A percentile compares a stretch with the other conserved stretches of the same genome.
Conservation (phyloP, 2,888 invertebrate species). For the Orchesellides sinensis region DNA sequence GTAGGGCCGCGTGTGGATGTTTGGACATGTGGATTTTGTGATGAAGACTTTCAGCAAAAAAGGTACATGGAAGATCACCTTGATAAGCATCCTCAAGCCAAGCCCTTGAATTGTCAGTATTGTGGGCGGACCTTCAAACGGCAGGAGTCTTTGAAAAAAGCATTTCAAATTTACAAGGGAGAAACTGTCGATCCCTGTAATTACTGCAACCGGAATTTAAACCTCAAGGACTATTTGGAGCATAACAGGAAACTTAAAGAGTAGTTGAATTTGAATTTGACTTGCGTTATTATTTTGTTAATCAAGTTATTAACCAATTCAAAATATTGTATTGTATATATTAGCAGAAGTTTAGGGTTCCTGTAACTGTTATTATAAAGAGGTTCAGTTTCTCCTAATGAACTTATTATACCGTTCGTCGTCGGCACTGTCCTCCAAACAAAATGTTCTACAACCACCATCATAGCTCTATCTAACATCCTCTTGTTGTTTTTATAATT, state of each 20-base stretch:
- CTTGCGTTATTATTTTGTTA: no score
- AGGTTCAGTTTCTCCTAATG: no score
- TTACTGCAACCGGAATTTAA: slow-evolving; percentile 37
- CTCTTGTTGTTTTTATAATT: no score
- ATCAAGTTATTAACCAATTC: no score
- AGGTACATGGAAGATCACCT: slow-evolving; percentile 58
- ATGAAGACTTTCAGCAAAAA: slow-evolving; percentile 43
- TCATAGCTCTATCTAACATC: no score
- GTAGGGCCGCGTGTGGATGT: not conserved
- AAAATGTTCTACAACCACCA: no score
- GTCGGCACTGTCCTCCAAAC: no score
- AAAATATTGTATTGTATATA: no score
- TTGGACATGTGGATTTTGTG: slow-evolving; percentile 53
- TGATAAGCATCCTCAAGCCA: slow-evolving; percentile 53
- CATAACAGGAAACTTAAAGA: slow-evolving; percentile 39
- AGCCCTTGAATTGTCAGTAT: slow-evolving; percentile 57
- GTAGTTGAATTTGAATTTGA: not conserved
- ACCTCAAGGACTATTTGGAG: slow-evolving; percentile 56
- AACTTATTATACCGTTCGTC: no score
- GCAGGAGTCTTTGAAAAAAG: slow-evolving; percentile 50
- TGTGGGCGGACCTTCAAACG: slow-evolving; percentile 49
- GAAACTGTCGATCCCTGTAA: slow-evolving; percentile 53
- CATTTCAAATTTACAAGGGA: slow-evolving; percentile 60
- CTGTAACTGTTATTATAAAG: no score
- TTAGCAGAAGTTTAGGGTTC: no score